phyloP scores from a whole-genome alignment of 1,140 invertebrate genomes.

The Tetragnatha versicolor region DNA sequence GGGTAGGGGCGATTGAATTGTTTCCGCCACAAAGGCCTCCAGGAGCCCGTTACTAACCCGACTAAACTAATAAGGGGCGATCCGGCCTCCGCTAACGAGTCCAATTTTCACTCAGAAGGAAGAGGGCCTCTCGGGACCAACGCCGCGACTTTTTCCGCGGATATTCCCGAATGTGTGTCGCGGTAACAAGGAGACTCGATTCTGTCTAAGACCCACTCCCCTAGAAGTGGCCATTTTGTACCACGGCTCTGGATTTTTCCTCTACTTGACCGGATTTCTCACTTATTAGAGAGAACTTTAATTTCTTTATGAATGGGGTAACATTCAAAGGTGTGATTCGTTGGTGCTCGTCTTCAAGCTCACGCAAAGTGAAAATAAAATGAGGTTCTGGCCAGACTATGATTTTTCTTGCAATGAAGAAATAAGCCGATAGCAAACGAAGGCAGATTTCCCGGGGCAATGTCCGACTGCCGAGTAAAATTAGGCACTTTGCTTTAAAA shows the following conservation, averaged over 20 bases:
- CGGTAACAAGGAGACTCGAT: slow-evolving; percentile 40
- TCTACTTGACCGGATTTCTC: too few relatives aligned
- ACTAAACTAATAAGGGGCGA: background rate
- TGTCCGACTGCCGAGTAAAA: too few relatives aligned
- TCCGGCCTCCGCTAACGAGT: slow-evolving; percentile 5
- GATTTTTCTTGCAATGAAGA: too few relatives aligned
- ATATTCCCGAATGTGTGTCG: slow-evolving; percentile 11
- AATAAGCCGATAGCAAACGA: too few relatives aligned
- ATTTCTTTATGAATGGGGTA: too few relatives aligned
- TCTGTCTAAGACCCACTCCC: background rate
- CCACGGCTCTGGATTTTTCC: background rate
- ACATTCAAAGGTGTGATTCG: too few relatives aligned
- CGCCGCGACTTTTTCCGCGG: slow-evolving; percentile 9
- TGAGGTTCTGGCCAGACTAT: too few relatives aligned
- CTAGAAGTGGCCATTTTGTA: background rate
- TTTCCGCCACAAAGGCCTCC: background rate
- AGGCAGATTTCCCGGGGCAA: too few relatives aligned
- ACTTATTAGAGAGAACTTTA: too few relatives aligned
- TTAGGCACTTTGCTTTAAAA: too few relatives aligned
- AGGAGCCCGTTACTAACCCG: background rate
- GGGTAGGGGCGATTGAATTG: background rate
- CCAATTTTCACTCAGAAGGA: slow-evolving; percentile 24
- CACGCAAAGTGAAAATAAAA: too few relatives aligned
- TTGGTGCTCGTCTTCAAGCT: too few relatives aligned
- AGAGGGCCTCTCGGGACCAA: slow-evolving; percentile 2